Percentiles rank a stretch among this genome's conserved stretches.
Evolutionary conservation across 2,113 vertebrate genomes (phyloP).

Genomic region (Dunckerocampus dactyliophorus): DNA sequence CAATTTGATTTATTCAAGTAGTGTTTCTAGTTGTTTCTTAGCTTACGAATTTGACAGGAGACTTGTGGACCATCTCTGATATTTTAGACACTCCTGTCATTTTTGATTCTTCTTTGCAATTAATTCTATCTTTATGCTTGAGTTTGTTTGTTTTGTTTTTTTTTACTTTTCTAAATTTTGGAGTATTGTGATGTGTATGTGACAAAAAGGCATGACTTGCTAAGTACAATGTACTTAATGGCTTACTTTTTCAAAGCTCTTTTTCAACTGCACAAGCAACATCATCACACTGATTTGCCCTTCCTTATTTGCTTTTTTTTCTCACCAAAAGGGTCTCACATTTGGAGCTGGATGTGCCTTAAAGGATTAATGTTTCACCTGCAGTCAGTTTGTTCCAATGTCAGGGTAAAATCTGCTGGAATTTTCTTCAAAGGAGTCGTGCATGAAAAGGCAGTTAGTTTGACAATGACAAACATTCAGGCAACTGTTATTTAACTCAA

Average conservation of each 20-base stretch:
- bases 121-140: slow-evolving; percentile 65
- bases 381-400: slow-evolving; percentile 28
- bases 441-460: background rate
- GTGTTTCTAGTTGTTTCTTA: slow-evolving; percentile 74
- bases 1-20: slow-evolving; percentile 61
- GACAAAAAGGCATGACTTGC: slow-evolving; percentile 71
- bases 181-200: slow-evolving; percentile 71
- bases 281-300: slow-evolving; percentile 64
- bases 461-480: slow-evolving; percentile 6
- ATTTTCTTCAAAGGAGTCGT: background rate
- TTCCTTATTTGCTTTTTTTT: slow-evolving; percentile 42
- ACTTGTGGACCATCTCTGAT: slow-evolving; percentile 43
- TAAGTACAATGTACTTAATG: slow-evolving; percentile 65
- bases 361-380: slow-evolving; percentile 62
- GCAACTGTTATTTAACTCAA: background rate
- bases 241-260: slow-evolving; percentile 56
- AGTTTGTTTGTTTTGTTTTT: slow-evolving; percentile 34
- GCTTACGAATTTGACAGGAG: slow-evolving; percentile 66
- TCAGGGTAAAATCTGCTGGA: slow-evolving; percentile 25
- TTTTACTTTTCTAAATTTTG: slow-evolving; percentile 58
- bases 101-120: slow-evolving; percentile 66
- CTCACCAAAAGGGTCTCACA: slow-evolving; percentile 61
- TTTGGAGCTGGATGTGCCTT: slow-evolving; percentile 76
- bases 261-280: slow-evolving; percentile 47
- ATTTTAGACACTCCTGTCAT: slow-evolving; percentile 57